Percentiles rank a stretch among this genome's conserved stretches.
Evolutionary conservation across 1,140 invertebrate genomes (phyloP).

Genomic region (Rhopalosiphum padi): DNA sequence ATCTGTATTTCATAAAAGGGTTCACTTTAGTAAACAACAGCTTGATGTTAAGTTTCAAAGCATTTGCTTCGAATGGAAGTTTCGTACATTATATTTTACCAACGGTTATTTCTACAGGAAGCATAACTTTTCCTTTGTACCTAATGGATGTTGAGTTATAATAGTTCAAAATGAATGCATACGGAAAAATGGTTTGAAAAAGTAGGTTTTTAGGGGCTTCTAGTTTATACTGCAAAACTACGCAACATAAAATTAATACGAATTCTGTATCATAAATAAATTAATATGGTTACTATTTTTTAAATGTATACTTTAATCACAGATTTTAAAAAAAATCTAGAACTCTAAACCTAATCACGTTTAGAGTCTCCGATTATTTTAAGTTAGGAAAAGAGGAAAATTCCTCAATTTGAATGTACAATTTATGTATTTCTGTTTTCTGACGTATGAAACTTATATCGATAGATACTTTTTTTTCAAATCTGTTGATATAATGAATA

Average conservation of each 20-base stretch:
- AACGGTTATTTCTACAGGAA: conserved; percentile 16
- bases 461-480: neutral
- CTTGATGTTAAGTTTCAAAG: neutral
- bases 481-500: neutral
- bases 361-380: neutral
- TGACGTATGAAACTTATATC: neutral
- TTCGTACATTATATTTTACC: neutral
- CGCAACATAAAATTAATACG: conserved; percentile 9
- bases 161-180: neutral
- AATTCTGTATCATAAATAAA: neutral
- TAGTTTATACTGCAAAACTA: neutral
- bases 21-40: neutral
- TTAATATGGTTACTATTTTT: neutral
- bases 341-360: neutral
- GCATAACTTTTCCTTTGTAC: neutral
- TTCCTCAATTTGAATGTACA: neutral
- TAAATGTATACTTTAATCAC: neutral
- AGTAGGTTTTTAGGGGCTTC: neutral
- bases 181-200: neutral
- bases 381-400: neutral
- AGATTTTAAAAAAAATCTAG: neutral
- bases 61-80: neutral
- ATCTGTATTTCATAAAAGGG: neutral
- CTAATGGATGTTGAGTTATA: conserved; percentile 30
- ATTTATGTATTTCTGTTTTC: neutral